Evolutionary conservation across 2,797 vertebrate genomes (phyloP).

Genomic region (Acipenser oxyrinchus): DNA sequence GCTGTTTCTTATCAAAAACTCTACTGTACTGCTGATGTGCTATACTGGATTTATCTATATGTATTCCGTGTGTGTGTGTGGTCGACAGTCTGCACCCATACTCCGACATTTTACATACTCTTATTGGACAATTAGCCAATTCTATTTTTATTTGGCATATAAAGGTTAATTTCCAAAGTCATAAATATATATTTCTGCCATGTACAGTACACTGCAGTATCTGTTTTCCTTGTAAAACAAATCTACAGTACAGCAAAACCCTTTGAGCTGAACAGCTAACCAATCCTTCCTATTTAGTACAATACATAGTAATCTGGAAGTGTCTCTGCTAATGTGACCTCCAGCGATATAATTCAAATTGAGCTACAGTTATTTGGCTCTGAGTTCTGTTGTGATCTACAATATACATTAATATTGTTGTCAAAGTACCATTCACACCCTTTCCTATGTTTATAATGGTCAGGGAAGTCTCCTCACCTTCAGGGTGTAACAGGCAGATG

Average conservation of each 20-base stretch:
- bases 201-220: not conserved
- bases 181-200: too few species aligned
- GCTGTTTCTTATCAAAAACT: too few species aligned
- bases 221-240: not conserved
- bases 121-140: too few species aligned
- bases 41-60: too few species aligned
- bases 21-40: too few species aligned
- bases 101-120: too few species aligned
- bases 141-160: too few species aligned
- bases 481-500: slow-evolving; percentile 41
- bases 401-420: slow-evolving; percentile 35
- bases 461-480: slow-evolving; percentile 41
- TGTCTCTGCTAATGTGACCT: slow-evolving; percentile 4
- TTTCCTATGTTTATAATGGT: slow-evolving; percentile 60
- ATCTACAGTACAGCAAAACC: not conserved
- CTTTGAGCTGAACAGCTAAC: not conserved
- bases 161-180: too few species aligned
- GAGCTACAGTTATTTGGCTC: slow-evolving; percentile 27
- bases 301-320: not conserved
- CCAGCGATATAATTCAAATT: slow-evolving; percentile 28
- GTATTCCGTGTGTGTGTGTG: too few species aligned
- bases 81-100: too few species aligned
- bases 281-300: not conserved
- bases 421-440: slow-evolving; percentile 52
- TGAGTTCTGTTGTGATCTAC: slow-evolving; percentile 34